Percentiles rank a stretch among this genome's conserved stretches.
Conservation (phyloP, 2,113 vertebrate species). For the Apodemus speciosus region DNA sequence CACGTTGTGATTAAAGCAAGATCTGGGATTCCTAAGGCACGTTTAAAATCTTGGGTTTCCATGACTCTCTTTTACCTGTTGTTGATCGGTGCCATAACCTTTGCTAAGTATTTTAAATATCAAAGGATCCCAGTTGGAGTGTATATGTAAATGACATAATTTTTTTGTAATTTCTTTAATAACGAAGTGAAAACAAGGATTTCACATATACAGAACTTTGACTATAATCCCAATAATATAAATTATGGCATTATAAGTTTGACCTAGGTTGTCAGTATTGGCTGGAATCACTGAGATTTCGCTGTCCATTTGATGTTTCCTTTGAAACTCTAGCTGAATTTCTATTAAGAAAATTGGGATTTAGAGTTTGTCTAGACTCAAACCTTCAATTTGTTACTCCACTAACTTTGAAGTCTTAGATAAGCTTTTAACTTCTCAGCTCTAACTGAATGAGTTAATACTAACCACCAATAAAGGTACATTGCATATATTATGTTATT, state of each 20-base stretch:
- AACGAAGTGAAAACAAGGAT: neutral
- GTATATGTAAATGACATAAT: neutral
- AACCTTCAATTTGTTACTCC: neutral
- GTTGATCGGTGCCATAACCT: neutral
- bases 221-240: neutral
- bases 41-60: neutral
- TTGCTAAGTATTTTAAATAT: conserved; percentile 32
- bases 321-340: neutral
- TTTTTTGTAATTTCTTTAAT: neutral
- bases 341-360: neutral
- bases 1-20: neutral
- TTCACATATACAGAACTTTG: neutral
- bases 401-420: neutral
- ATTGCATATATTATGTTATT: neutral
- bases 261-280: neutral
- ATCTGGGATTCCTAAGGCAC: neutral
- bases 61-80: neutral
- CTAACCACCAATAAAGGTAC: neutral
- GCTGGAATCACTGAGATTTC: neutral
- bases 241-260: neutral
- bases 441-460: neutral
- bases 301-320: neutral
- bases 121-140: neutral
- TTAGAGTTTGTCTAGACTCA: neutral
- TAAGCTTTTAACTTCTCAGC: neutral